A percentile compares a stretch with the other conserved stretches of the same genome.
phyloP scores from a whole-genome alignment of 2,888 invertebrate species.

The Unio pictorum region DNA sequence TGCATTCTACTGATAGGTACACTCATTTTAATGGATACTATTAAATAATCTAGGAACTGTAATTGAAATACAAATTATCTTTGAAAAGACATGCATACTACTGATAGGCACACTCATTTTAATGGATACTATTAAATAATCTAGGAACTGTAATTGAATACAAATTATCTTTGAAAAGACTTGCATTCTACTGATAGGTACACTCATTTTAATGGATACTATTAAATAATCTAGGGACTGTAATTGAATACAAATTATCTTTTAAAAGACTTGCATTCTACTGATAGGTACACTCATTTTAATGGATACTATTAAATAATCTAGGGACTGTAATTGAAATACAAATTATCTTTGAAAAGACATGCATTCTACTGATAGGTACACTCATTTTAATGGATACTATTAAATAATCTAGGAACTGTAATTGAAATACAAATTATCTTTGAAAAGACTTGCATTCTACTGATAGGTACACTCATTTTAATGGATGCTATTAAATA shows the following conservation, averaged over 20 bases:
- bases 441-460: background rate
- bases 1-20: background rate
- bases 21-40: background rate
- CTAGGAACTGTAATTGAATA: conserved; percentile 69
- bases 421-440: conserved; percentile 63
- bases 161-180: background rate
- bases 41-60: conserved; percentile 60
- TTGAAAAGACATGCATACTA: background rate
- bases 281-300: background rate
- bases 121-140: conserved; percentile 1
- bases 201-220: background rate
- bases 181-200: background rate
- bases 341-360: background rate
- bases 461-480: background rate
- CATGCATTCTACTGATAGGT: background rate
- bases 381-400: background rate
- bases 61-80: conserved; percentile 49
- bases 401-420: conserved; percentile 51
- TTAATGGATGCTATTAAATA: background rate
- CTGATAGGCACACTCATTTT: background rate
- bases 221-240: conserved; percentile 56
- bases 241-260: conserved; percentile 57
- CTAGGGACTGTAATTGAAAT: conserved; percentile 69
- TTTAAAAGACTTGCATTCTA: background rate
- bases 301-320: conserved; percentile 1